Evolutionary conservation across 2,797 vertebrate species (phyloP).

Genomic region (Rousettus madagascariensis): DNA sequence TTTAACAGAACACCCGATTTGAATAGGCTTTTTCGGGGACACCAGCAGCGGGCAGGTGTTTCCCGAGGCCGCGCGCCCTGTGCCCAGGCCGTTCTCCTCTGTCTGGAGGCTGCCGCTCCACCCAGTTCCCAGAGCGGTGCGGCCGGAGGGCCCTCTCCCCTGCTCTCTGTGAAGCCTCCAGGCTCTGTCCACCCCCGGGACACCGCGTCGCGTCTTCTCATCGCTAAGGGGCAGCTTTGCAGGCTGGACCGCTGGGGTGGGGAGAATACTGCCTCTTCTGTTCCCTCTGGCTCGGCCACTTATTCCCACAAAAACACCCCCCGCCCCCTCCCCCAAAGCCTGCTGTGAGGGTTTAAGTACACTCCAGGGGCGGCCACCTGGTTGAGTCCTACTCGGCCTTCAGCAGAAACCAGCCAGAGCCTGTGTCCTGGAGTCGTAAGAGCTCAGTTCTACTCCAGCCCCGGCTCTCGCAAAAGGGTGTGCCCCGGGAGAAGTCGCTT

Average conservation of each 20-base stretch:
- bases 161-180: neutral
- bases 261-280: neutral
- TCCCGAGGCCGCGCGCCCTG: neutral
- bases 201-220: neutral
- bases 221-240: neutral
- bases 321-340: neutral
- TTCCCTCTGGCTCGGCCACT: neutral
- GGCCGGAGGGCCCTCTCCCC: too few species aligned
- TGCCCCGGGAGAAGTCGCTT: too few species aligned
- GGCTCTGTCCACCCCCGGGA: neutral
- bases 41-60: constrained; percentile 34
- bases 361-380: neutral
- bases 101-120: neutral
- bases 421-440: neutral
- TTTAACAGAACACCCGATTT: constrained; percentile 5
- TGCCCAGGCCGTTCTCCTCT: neutral
- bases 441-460: neutral
- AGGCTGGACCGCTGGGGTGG: neutral
- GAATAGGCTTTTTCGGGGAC: neutral
- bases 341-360: neutral
- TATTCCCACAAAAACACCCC: neutral
- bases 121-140: neutral
- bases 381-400: neutral
- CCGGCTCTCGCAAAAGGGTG: neutral
- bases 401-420: neutral